phyloP scores from a whole-genome alignment of 2,113 vertebrate species.

The Carettochelys insculpta region DNA sequence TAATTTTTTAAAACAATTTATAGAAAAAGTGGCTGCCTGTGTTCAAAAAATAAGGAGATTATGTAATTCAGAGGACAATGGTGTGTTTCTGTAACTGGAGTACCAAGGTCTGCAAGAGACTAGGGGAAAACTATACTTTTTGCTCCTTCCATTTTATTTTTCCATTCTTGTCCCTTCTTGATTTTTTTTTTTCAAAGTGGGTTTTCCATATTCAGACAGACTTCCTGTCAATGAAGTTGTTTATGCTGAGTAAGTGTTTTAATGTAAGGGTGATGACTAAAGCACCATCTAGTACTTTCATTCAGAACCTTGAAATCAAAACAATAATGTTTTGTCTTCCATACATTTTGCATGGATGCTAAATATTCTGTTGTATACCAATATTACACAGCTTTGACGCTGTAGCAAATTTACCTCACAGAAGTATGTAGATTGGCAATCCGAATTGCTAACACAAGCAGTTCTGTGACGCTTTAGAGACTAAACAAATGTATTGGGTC shows the following conservation, averaged over 20 bases:
- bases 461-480: too few species aligned
- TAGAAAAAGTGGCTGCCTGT: background rate
- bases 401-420: background rate
- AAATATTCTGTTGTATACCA: background rate
- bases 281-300: background rate
- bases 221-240: background rate
- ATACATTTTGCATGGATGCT: background rate
- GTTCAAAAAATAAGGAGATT: background rate
- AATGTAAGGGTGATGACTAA: rapidly evolving
- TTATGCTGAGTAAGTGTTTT: background rate
- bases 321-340: background rate
- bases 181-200: background rate
- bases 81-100: background rate
- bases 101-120: background rate
- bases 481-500: too few species aligned
- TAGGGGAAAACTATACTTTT: background rate
- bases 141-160: background rate
- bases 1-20: background rate
- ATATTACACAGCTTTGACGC: background rate
- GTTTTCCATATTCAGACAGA: background rate
- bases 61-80: background rate
- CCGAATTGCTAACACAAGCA: background rate
- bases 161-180: background rate
- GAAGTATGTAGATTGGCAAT: conserved; percentile 3
- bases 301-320: background rate